These are phyloP conservation scores for Shargacucullia verbasci DNA, from an alignment of 2,888 invertebrate genomes.

Conservation along the genomic window DNA sequence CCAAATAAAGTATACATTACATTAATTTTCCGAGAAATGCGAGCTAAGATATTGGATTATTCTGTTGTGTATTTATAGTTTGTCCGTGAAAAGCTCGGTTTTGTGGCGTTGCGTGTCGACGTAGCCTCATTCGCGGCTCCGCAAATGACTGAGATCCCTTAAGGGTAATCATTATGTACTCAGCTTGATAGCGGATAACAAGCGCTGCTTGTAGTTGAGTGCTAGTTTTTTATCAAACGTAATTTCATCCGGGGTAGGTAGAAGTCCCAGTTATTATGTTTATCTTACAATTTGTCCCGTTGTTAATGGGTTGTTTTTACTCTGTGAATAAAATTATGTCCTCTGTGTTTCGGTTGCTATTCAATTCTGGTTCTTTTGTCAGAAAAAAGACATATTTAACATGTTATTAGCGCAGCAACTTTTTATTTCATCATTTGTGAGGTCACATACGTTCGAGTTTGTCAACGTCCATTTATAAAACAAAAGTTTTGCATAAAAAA, in stretches of 20 bases:
- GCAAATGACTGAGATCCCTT: conserved; percentile 46
- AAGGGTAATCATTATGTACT: conserved; percentile 48
- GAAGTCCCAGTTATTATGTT: not conserved
- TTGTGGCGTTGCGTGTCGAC: conserved; percentile 44
- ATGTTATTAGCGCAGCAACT: conserved; percentile 8
- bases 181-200: conserved; percentile 46
- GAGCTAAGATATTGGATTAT: conserved; percentile 12
- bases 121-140: conserved; percentile 42
- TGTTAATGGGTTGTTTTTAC: too few relatives aligned
- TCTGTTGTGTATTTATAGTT: conserved; percentile 25
- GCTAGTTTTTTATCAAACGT: conserved; percentile 16
- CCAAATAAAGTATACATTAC: conserved; percentile 11
- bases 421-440: conserved; percentile 26
- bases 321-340: not conserved
- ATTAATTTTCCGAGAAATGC: conserved; percentile 3
- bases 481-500: conserved; percentile 1
- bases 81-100: conserved; percentile 19
- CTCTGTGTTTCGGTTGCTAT: conserved; percentile 13
- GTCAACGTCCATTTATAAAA: conserved; percentile 26
- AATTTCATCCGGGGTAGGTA: not conserved
- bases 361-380: conserved; percentile 26
- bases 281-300: too few relatives aligned
- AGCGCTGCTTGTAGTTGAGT: conserved; percentile 19
- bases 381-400: conserved; percentile 20
- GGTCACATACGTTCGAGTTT: conserved; percentile 13